A percentile compares a stretch with the other conserved stretches of the same genome.
These are phyloP conservation scores for Drosophila repletoides DNA, from an alignment of 1,140 invertebrate genomes.

Conservation along the genomic window DNA sequence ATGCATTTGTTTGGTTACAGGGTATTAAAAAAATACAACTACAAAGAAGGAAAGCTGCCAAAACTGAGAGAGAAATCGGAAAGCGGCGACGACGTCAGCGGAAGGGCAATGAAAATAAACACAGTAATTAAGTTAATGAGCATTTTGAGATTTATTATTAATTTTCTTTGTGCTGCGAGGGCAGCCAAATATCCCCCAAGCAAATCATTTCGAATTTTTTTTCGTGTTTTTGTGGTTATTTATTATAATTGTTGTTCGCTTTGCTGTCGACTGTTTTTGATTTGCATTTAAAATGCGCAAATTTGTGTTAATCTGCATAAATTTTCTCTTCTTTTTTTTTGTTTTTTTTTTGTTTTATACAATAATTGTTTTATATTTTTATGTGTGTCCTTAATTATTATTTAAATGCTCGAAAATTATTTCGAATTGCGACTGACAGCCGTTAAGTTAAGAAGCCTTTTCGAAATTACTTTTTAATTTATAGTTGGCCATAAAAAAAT, in stretches of 20 bases:
- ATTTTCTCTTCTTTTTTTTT: conserved; percentile 28
- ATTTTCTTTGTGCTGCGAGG: conserved; percentile 63
- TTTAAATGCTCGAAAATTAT: conserved; percentile 65
- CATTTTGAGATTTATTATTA: conserved; percentile 82
- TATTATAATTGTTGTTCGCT: conserved; percentile 66
- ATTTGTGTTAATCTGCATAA: conserved; percentile 62
- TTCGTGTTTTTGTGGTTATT: conserved; percentile 58
- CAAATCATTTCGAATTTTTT: conserved; percentile 60
- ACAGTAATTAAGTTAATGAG: conserved; percentile 82
- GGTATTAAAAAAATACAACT: conserved; percentile 15
- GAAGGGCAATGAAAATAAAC: conserved; percentile 81
- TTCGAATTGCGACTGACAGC: conserved; percentile 45
- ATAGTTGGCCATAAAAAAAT: conserved; percentile 54
- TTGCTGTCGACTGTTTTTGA: conserved; percentile 30
- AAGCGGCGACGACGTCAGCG: conserved; percentile 37
- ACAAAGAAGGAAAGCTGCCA: conserved; percentile 28
- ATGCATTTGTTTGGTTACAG: no score
- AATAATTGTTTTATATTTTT: conserved; percentile 29
- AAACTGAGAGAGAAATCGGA: conserved; percentile 23
- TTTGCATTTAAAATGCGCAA: conserved; percentile 71
- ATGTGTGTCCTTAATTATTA: conserved; percentile 49
- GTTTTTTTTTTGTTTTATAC: background rate
- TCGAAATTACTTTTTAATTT: conserved; percentile 68
- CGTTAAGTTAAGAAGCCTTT: conserved; percentile 9
- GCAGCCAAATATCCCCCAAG: conserved; percentile 7